Conservation (phyloP, 2,888 invertebrate species). For the Rotaria magnacalcarata region DNA sequence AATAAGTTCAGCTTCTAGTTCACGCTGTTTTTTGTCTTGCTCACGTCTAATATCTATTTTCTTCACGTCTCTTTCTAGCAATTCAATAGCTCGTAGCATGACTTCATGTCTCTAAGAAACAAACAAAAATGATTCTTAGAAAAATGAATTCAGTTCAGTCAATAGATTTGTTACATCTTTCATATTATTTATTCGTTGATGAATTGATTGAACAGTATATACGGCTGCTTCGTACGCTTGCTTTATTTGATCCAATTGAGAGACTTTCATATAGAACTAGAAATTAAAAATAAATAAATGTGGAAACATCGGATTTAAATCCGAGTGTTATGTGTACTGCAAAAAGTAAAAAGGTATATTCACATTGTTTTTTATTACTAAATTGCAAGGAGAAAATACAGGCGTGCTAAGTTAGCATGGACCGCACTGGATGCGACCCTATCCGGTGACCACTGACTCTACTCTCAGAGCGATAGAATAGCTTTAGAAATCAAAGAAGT, state of each 20-base stretch:
- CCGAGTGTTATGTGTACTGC: too few relatives aligned
- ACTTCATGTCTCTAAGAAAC: background rate
- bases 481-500: too few relatives aligned
- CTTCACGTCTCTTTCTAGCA: background rate
- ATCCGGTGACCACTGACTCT: too few relatives aligned
- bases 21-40: background rate
- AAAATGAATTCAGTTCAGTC: background rate
- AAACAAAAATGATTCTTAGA: background rate
- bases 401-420: too few relatives aligned
- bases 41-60: background rate
- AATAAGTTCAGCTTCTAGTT: background rate
- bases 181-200: background rate
- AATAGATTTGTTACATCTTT: background rate
- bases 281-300: background rate
- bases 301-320: too few relatives aligned
- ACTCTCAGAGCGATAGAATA: too few relatives aligned
- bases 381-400: too few relatives aligned
- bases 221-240: background rate
- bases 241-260: constrained; percentile 42
- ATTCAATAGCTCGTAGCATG: background rate
- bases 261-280: constrained; percentile 40
- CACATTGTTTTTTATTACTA: too few relatives aligned
- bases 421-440: too few relatives aligned
- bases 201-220: background rate
- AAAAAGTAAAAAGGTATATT: too few relatives aligned